phyloP scores from a whole-genome alignment of 2,113 vertebrate genomes.

The Cryptomyrus ogoouensis region DNA sequence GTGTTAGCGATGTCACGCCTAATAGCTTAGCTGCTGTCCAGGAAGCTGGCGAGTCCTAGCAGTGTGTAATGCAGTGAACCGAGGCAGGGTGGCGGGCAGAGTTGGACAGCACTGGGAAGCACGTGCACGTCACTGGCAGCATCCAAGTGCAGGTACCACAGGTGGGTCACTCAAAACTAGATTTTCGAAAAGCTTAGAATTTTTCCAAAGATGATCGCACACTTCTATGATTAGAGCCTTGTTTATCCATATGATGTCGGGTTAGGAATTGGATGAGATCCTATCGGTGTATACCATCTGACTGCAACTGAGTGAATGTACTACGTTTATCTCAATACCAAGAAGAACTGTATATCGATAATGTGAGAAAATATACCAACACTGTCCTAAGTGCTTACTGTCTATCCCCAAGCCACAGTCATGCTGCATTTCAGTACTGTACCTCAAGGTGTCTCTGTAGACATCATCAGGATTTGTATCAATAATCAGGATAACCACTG shows the following conservation, averaged over 20 bases:
- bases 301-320: not conserved
- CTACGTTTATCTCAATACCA: not conserved
- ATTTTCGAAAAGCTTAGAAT: not conserved
- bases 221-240: not conserved
- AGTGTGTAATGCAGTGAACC: not conserved
- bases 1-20: constrained; percentile 24
- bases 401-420: not conserved
- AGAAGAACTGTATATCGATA: not conserved
- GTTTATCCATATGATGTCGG: not conserved
- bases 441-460: not conserved
- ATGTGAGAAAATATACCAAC: not conserved
- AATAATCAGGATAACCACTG: not conserved
- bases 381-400: not conserved
- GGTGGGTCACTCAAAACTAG: not conserved
- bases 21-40: constrained; percentile 18
- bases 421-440: not conserved
- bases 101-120: not conserved
- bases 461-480: not conserved
- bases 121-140: not conserved
- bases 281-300: not conserved
- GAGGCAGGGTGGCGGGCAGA: not conserved
- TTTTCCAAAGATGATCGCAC: not conserved
- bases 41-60: not conserved
- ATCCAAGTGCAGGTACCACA: not conserved
- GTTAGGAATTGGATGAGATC: not conserved